Evolutionary conservation across 2,113 vertebrate genomes (phyloP).

Genomic region (Beaufortia kweichowensis): DNA sequence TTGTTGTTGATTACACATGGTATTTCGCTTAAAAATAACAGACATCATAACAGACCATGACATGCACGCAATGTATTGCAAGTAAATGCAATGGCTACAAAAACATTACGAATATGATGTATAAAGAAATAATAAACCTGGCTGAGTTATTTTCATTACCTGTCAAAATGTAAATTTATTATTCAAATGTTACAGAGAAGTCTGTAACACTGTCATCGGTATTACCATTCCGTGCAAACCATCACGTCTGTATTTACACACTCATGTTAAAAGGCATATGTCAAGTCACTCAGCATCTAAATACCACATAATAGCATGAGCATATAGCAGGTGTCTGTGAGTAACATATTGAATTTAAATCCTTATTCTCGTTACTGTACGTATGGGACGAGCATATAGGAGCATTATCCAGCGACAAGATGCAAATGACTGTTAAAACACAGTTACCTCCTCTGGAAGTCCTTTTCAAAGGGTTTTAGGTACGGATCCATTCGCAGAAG

Average conservation of each 20-base stretch:
- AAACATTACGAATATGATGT: too few species aligned
- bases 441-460: conserved; percentile 78
- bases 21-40: too few species aligned
- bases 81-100: too few species aligned
- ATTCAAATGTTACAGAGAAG: too few species aligned
- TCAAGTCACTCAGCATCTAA: not conserved
- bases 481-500: conserved; percentile 74
- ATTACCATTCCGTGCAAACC: not conserved
- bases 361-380: not conserved
- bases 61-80: too few species aligned
- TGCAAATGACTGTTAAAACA: conserved; percentile 28
- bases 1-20: too few species aligned
- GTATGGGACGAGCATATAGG: not conserved
- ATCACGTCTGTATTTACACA: not conserved
- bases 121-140: too few species aligned
- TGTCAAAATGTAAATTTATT: not conserved
- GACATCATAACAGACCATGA: too few species aligned
- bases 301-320: not conserved
- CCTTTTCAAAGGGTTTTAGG: conserved; percentile 71
- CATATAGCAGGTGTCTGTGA: not conserved
- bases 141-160: not conserved
- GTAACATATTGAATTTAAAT: not conserved
- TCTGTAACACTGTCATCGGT: too few species aligned
- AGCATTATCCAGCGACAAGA: not conserved
- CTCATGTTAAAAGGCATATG: not conserved